Evolutionary conservation across 2,797 vertebrate species (phyloP).

Genomic region (Tolypeutes matacus): DNA sequence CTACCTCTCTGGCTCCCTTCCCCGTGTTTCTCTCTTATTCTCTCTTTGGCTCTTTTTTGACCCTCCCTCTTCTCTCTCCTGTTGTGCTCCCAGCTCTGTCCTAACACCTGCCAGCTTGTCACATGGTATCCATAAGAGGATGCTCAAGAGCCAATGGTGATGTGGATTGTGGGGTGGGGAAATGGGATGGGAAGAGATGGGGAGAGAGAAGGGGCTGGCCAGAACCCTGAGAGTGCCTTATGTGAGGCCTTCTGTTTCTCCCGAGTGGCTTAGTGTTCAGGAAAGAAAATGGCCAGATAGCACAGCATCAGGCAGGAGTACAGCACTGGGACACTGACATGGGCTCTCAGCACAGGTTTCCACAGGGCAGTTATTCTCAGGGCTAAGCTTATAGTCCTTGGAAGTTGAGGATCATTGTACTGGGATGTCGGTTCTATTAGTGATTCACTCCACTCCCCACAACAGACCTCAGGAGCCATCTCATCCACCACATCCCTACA

Average conservation of each 20-base stretch:
- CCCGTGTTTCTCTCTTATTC: constrained; percentile 40
- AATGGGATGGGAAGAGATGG: constrained; percentile 27
- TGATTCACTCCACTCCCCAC: background rate
- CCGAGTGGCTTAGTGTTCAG: background rate
- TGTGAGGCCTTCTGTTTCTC: background rate
- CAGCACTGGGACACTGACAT: background rate
- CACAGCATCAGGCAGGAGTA: background rate
- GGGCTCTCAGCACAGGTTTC: background rate
- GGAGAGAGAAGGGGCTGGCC: fast-evolving
- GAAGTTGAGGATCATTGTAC: background rate
- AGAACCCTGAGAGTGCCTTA: background rate
- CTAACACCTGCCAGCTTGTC: constrained; percentile 86
- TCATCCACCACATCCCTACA: background rate
- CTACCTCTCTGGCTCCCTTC: constrained; percentile 30
- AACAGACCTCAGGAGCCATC: background rate
- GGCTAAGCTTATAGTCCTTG: background rate
- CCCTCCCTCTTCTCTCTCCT: constrained; percentile 73
- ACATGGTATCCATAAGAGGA: constrained; percentile 85
- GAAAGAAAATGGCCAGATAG: background rate
- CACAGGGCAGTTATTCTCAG: background rate
- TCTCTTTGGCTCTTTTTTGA: constrained; percentile 68
- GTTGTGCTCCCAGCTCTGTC: constrained; percentile 84
- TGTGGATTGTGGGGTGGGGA: constrained; percentile 23
- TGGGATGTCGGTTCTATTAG: background rate
- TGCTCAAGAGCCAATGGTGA: background rate